A percentile compares a stretch with the other conserved stretches of the same genome.
phyloP scores from a whole-genome alignment of 2,888 invertebrate genomes.

The Eupeodes luniger region DNA sequence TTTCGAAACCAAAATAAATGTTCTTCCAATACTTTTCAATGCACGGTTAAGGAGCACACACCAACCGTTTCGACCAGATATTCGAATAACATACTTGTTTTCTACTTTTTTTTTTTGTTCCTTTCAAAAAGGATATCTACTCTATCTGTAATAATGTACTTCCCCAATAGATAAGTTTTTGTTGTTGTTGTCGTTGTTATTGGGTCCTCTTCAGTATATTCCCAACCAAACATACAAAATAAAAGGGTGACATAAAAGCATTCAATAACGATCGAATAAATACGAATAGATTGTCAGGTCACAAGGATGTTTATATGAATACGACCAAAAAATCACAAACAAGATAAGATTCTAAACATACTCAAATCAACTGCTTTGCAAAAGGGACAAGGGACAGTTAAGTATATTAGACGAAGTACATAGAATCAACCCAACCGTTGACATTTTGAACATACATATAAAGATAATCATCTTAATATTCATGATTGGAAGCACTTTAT shows the following conservation, averaged over 20 bases:
- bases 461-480: slow-evolving; percentile 52
- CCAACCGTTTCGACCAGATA: background rate
- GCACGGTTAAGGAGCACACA: background rate
- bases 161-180: background rate
- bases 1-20: background rate
- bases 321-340: background rate
- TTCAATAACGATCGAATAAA: slow-evolving; percentile 44
- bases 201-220: slow-evolving; percentile 4
- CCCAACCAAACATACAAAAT: background rate
- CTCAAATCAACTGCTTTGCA: background rate
- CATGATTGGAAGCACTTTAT: slow-evolving; percentile 27
- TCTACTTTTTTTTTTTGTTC: background rate
- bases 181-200: background rate
- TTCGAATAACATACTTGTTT: background rate
- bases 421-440: slow-evolving; percentile 36
- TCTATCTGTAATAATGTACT: background rate
- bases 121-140: background rate
- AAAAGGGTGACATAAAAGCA: slow-evolving; percentile 9
- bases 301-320: background rate
- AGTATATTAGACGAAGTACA: slow-evolving; percentile 1
- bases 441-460: slow-evolving; percentile 36
- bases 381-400: slow-evolving; percentile 5
- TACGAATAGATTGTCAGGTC: slow-evolving; percentile 26
- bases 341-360: slow-evolving; percentile 35
- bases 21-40: background rate